phyloP scores from a whole-genome alignment of 1,140 invertebrate species.

The Coelopa frigida region DNA sequence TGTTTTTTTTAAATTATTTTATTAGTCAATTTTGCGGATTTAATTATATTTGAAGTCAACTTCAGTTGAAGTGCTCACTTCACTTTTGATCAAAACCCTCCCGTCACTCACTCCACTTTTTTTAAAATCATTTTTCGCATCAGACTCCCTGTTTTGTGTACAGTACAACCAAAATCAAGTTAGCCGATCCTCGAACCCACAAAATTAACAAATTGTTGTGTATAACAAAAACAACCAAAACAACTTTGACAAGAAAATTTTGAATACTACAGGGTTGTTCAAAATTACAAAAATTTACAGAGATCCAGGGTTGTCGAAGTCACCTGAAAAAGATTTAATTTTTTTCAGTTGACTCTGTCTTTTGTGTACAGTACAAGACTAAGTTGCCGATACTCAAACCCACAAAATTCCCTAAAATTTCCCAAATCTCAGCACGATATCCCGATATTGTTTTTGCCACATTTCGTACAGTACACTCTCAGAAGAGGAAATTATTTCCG shows the following conservation, averaged over 20 bases:
- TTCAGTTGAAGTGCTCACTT: background rate
- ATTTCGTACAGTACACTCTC: background rate
- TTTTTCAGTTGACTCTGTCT: background rate
- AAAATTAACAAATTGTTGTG: too few relatives aligned
- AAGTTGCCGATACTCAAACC: background rate
- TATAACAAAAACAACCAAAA: too few relatives aligned
- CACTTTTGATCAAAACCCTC: background rate
- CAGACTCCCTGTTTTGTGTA: too few relatives aligned
- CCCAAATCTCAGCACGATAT: background rate
- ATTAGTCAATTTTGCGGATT: background rate
- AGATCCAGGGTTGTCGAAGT: too few relatives aligned
- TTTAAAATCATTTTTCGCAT: background rate
- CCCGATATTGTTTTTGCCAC: background rate
- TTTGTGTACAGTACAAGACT: background rate
- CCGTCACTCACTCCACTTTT: background rate
- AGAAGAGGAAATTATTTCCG: background rate
- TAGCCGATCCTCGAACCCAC: too few relatives aligned
- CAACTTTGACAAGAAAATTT: too few relatives aligned
- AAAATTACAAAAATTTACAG: too few relatives aligned
- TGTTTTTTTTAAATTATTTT: background rate
- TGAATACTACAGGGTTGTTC: too few relatives aligned
- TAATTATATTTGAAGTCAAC: background rate
- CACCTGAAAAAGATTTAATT: too few relatives aligned
- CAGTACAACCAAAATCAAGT: too few relatives aligned
- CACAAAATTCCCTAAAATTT: background rate